phyloP scores from a whole-genome alignment of 23 tunicate genomes.

The Ascidia mentula region DNA sequence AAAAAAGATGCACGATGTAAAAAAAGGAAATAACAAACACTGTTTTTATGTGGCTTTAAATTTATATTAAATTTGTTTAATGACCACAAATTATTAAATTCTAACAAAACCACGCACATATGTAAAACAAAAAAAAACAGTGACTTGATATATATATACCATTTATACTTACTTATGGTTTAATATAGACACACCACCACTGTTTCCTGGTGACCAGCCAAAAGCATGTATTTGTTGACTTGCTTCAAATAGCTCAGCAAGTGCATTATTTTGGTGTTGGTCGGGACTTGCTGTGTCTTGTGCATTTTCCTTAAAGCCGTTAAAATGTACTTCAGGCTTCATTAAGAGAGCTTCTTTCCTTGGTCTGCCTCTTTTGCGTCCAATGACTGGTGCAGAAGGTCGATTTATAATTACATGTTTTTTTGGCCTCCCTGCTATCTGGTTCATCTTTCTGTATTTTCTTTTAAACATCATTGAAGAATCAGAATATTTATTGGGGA shows the following conservation, averaged over 20 bases:
- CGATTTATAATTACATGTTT: not conserved
- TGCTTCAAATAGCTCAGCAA: constrained; percentile 24
- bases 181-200: constrained; percentile 61
- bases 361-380: not conserved
- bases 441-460: not conserved
- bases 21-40: too few species aligned
- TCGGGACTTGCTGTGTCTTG: too few species aligned
- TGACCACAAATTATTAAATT: too few species aligned
- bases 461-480: not conserved
- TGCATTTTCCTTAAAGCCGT: too few species aligned
- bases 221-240: constrained; percentile 59
- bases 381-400: not conserved
- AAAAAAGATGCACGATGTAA: too few species aligned
- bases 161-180: not conserved
- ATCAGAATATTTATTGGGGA: not conserved
- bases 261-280: not conserved
- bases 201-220: constrained; percentile 81
- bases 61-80: too few species aligned
- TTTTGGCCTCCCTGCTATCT: not conserved
- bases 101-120: too few species aligned
- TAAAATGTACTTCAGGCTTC: too few species aligned
- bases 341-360: too few species aligned
- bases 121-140: too few species aligned
- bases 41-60: too few species aligned
- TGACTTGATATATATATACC: too few species aligned